Conservation (phyloP, 2,797 vertebrate species). For the Limnodromus scolopaceus region DNA sequence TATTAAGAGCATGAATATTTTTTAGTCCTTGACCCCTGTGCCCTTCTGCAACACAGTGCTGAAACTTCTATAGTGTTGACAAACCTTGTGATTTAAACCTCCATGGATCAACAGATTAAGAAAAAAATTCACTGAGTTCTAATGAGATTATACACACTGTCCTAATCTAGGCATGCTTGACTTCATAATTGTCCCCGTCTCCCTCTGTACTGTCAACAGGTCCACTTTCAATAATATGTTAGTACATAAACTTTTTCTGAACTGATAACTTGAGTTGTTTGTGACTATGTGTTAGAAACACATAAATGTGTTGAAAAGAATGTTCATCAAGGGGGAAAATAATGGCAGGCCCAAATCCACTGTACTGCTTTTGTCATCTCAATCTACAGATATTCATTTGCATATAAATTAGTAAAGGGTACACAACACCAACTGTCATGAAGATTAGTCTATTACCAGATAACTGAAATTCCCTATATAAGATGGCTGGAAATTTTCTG, state of each 20-base stretch:
- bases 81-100: neutral
- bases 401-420: neutral
- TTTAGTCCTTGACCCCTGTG: neutral
- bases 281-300: neutral
- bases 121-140: neutral
- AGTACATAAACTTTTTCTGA: neutral
- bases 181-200: neutral
- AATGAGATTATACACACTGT: neutral
- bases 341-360: neutral
- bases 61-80: neutral
- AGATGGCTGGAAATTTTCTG: neutral
- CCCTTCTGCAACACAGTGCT: neutral
- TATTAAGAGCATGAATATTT: neutral
- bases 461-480: neutral
- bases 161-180: neutral
- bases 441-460: neutral
- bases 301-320: neutral
- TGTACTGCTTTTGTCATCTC: neutral
- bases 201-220: neutral
- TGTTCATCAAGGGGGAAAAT: neutral
- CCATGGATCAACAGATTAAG: neutral
- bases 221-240: neutral
- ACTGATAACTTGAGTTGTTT: neutral
- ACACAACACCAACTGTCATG: neutral
- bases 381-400: neutral